Conservation (phyloP, 2,888 invertebrate species). For the Torymus texanus region DNA sequence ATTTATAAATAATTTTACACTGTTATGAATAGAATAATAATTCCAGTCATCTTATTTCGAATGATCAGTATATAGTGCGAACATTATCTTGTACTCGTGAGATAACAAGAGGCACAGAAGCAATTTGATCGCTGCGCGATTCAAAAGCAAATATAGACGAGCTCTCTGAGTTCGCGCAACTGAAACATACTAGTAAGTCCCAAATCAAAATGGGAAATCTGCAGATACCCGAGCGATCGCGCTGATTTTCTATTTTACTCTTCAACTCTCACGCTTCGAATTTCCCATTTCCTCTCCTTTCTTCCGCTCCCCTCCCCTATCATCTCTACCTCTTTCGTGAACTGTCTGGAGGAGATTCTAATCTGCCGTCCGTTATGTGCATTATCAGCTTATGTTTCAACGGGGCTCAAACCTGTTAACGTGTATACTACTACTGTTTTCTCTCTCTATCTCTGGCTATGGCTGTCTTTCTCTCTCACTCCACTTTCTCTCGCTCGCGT, state of each 20-base stretch:
- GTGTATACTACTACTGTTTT: not conserved
- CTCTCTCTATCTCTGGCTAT: conserved; percentile 12
- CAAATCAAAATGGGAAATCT: conserved; percentile 25
- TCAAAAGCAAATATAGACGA: too few relatives aligned
- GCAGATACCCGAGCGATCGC: conserved; percentile 32
- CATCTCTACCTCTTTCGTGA: conserved; percentile 72
- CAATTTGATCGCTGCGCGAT: too few relatives aligned
- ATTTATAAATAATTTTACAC: too few relatives aligned
- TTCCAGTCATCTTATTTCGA: too few relatives aligned
- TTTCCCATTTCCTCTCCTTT: conserved; percentile 54
- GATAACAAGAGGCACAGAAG: too few relatives aligned
- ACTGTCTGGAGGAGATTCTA: conserved; percentile 73
- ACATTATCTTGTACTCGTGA: too few relatives aligned
- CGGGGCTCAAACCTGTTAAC: conserved; percentile 69
- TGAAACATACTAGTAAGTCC: not conserved
- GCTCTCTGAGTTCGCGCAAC: not conserved
- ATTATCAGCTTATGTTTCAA: conserved; percentile 65
- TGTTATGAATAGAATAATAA: too few relatives aligned
- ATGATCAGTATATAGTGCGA: too few relatives aligned
- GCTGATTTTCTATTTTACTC: conserved; percentile 44
- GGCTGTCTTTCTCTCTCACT: too few relatives aligned
- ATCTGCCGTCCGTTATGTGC: conserved; percentile 58
- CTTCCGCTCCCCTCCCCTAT: conserved; percentile 57
- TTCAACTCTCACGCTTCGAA: conserved; percentile 19
- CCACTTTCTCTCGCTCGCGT: conserved; percentile 19